Base-by-base conservation (phyloP, 2,113 vertebrate genomes). In the Poeciliopsis turrubarensis region DNA sequence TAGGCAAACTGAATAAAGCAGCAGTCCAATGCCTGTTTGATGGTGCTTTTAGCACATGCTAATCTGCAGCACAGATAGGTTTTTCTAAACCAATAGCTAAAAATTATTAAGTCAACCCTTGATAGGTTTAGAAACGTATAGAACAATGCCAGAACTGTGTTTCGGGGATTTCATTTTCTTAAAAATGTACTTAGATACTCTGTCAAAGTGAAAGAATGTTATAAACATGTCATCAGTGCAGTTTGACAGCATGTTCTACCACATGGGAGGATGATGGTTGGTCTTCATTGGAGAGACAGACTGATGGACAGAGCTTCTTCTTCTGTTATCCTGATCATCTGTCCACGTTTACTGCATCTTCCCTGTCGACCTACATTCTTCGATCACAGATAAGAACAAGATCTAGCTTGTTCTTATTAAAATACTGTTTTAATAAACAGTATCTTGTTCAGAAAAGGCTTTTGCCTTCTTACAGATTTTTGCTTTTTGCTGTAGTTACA, bases 251-350 rank as follows among this genome's bases (percentile, higher is more conserved):
- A 31, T 80, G 76, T 78, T 68, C 39, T 47, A 15, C 60, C 66
- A 37, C 47, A 63, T 41, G 75, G 77, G 84, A 75, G 76, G 84
- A 87, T 80, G 76, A 79, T 64, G 69, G 80, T 86, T 34, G 34
- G 34, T 78, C 72, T 73, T 68, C 44, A 17, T 57, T 63, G 57
- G 27, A 79, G 62, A 60, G 29, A 37, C 81, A 51, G 63, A 78
- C 37, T 82, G 85, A 90, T 72, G 72, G 83, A 80, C 79, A 9
- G 26, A 60, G n/a, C 71, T 27, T 63, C 61, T 80, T 85, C 73
- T 60, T 2, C 78, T 78, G 71, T 87, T 78, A 88, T 88, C 82
- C 76, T 37, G 70, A 77, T 85, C 82, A 78, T 87, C 85, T 51
- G 73, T 84, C 80, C 72, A 11, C 68, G 79, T 37, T 29, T 29